Base-by-base conservation (phyloP, 1,140 invertebrate genomes). In the Sesamia nonagrioides region DNA sequence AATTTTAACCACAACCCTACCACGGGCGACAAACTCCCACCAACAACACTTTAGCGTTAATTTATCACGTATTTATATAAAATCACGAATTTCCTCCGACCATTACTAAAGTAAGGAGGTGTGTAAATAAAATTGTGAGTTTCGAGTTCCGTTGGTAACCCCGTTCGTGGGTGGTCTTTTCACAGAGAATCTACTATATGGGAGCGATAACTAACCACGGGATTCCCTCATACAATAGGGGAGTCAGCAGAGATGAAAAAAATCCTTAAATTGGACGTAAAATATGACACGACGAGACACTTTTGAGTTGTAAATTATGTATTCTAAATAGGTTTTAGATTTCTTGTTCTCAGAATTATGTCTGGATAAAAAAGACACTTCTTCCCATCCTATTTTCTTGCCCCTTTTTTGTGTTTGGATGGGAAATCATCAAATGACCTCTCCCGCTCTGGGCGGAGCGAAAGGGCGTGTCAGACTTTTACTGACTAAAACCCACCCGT, bases 251-350 rank as follows among this genome's bases (percentile, higher is more conserved):
- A 48, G 42, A 35, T 35, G 58, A n/a, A 75, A 61, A 75, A 75
- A 61, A 75, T 40, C 37, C 40, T 56, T 63, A 75, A 75, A 75
- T 48, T 75, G 58, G 73, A 75, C 73, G 45, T 75, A 75, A 75
- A 63, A 75, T 75, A 75, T 61, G 40, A 63, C 18, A n/a, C n/a
- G n/a, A 71, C 27, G 48, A 71, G 13, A 71, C 48, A n/a, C 9
- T 42, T 48, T 33, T 5, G 27, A 35, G 68, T 54, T 18, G 18
- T 71, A 71, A 68, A 68, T 68, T 68, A 27, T 27, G 18, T 42
- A 35, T 60, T 58, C 45, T 33, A 35, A 68, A 7, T 18, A 15
- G 54, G 42, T 18, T 48, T 48, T 27, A 45, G 21, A 21, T 69
- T 69, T 52, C 21, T 8, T 72, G 15, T 72, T 72, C 45, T 71